Evolutionary conservation across 2,797 vertebrate species (phyloP), one percentile per base, ranked within the genome.

Genomic region (Lepus townsendii): DNA sequence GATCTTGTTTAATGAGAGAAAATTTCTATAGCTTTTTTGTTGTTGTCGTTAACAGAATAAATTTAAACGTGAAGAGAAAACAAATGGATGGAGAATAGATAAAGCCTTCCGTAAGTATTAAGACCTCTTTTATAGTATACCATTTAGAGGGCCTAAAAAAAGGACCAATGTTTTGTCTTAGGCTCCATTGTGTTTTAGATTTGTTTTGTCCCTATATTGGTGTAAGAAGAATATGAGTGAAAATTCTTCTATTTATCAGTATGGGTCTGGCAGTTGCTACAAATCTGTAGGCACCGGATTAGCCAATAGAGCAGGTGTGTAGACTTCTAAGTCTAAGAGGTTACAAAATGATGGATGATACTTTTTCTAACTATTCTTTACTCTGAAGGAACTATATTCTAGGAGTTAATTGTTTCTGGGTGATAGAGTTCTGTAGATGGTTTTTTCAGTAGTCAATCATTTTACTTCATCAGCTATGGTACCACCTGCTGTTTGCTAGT

Each of bases 41-140:
- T 93, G n/a, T 87, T 95, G 12, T 94, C 85, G 30, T 90, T 98
- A 97, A 95, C 97, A 99, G 99, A 99, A 99, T 98, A 99, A 99
- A 98, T 99, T 99, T 98, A 99, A 99, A 98, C 99, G 99, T 95
- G 99, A 99, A 95, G 99, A 99, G 97, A 98, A 99, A 95, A 86
- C 96, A 76, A 99, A 99, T 96, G 98, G 99, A 66, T 99, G 99
- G 99, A 99, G 99, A 98, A 99, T 99, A 97, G 99, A 99, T 97
- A 99, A 99, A 98, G 99, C 99, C 87, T 99, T 99, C 97, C 99
- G 99, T 99, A 98, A 99, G 99, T 98, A 95, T 95, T 95, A 92
- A 96, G 5, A 17, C 12, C 1, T 69, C 66, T 47, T 95, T 85
- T 85, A 63, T 68, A 88, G 90, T 77, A 27, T 72, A 26, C 9